These are phyloP conservation scores for Zosterops borbonicus DNA, from an alignment of 2,113 vertebrate species.

Conservation along the genomic window DNA sequence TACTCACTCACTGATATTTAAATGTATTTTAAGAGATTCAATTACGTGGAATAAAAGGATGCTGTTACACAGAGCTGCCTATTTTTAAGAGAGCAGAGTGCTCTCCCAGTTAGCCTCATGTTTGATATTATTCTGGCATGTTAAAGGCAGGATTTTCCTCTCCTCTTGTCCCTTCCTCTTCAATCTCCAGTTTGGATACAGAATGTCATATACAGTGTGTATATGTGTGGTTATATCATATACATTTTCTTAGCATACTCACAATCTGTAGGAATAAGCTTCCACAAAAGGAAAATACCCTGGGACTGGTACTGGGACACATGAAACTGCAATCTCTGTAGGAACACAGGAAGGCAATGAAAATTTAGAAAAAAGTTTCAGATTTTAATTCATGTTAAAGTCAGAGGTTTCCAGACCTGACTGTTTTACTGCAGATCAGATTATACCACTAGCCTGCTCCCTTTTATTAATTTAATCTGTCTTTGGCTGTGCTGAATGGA, in stretches of 20 bases:
- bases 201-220: background rate
- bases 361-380: conserved; percentile 22
- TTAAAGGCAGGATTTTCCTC: background rate
- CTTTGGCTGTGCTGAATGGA: conserved; percentile 43
- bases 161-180: background rate
- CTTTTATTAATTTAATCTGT: conserved; percentile 50
- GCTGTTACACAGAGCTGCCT: background rate
- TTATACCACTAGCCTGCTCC: conserved; percentile 12
- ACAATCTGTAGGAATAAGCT: background rate
- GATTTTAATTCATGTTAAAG: conserved; percentile 39
- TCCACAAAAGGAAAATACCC: background rate
- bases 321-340: background rate
- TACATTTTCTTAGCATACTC: background rate
- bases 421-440: conserved; percentile 30
- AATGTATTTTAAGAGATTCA: conserved; percentile 14
- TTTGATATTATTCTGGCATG: background rate
- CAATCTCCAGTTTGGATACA: background rate
- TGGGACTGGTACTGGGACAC: background rate
- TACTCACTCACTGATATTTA: background rate
- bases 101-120: background rate
- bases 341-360: background rate
- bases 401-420: conserved; percentile 19
- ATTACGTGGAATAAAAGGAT: background rate
- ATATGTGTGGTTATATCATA: background rate
- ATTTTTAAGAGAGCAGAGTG: background rate